Evolutionary conservation across 92 coral and sea anemone species (phyloP), one percentile per base, ranked within the genome.

Genomic region (Pocillopora grandis): DNA sequence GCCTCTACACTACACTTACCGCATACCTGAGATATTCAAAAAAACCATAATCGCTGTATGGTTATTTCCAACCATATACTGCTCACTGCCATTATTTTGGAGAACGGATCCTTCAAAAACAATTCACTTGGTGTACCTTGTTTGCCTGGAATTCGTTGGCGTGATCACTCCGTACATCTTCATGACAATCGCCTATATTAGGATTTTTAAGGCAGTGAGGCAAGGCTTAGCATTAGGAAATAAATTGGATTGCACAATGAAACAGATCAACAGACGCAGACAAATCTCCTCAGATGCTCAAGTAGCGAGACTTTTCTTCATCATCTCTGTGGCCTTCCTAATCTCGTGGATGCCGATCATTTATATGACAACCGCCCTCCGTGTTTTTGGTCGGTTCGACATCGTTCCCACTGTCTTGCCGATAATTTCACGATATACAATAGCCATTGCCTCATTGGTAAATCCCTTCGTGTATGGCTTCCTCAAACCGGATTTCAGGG

Each of bases 271-370:
- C n/a, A 91, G 85, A 35, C 20, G 61, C 49, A 77, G 76, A 61
- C 84, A 88, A 1, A 64, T 89, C 14, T 71, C 89, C 27, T 42
- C 89, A 20, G 94, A 93, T 35, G 90, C 85, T 16, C 87, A 89
- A 63, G 92, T 93, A 10, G 91, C 94, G 17, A 66, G 84, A 77
- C 90, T 86, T 1, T 93, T 93, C 59, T 79, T 61, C 59, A 67
- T 91, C n/a, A 87, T 93, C 18, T 81, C 94, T 3, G 72, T 83
- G 10, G 82, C 90, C 1, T 93, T 91, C 55, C 76, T 93, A 10
- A 62, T 90, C 19, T 89, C 91, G 66, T 93, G 97, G 97, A 72
- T 91, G n/a, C 97, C 97, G 14, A 87, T 91, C 0, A 74, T 93
- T 33, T 93, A 88, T 63, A 89, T 89, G 37, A 93, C 97, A 27